Evolutionary conservation across 2,888 invertebrate species (phyloP), one percentile per base, ranked within the genome.

Genomic region (Chorisops tibialis): DNA sequence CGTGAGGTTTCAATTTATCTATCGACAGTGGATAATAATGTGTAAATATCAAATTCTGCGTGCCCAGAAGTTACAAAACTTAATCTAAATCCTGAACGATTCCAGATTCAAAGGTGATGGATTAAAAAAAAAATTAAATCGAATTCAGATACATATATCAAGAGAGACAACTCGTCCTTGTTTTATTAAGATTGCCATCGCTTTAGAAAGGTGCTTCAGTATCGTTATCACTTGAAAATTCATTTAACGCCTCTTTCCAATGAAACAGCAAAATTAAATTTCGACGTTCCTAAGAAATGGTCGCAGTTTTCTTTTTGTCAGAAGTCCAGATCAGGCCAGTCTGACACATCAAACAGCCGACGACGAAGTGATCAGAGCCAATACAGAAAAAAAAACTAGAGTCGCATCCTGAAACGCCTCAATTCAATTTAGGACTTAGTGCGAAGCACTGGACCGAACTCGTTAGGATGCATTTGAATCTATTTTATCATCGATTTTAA

Each of bases 391-490:
- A n/a, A 18, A 43, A 22, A 54, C 24, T 9, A 18, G 6, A 16
- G 11, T 30, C 5, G 7, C 14, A 35, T 45, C 45, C 30, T 22
- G 56, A 45, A 56, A 30, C 22, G 19, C 22, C 35, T 24, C 18
- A 43, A 18, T 45, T 45, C 18, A 11, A 24, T 43, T 30, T 18
- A 24, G 35, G 56, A 45, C 30, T 45, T 11, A 7, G 56, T 18
- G 43, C 24, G 24, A 16, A 30, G 11, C 39, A 16, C 43, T 43
- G 19, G 56, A 18, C 30, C 30, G 30, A 22, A 45, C 24, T 43
- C 12, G 43, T n/a, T 18, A 19, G 22, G 56, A 45, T 48, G 59
- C 59, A 48, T 59, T 59, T 59, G 59, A 59, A 48, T 47, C 48
- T 47, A 48, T 59, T 47, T 59, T 59, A 59, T 59, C 59, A 48